Evolutionary conservation across 2,797 vertebrate species (phyloP), one percentile per base, ranked within the genome.

Genomic region (Hemibagrus guttatus): DNA sequence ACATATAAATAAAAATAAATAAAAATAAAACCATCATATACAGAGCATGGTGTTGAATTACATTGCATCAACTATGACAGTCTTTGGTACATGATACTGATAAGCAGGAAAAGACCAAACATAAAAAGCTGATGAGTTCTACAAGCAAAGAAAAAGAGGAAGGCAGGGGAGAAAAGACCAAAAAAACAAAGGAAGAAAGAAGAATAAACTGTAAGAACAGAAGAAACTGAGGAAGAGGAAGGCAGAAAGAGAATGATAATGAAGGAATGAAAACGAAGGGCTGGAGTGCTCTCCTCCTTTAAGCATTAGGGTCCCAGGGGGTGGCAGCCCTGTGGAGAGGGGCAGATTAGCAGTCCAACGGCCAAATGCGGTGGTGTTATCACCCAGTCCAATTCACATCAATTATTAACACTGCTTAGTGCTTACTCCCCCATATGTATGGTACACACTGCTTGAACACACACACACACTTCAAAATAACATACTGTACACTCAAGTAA

Each of bases 351-450:
- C 35, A 58, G 58, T 66, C 72, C 61, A 52, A 28, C 26, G 17
- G 64, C 58, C 54, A 86, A 74, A 54, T 21, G 71, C 64, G 52
- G 66, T 63, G 63, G 31, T 87, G 87, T 72, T 79, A 61, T 64
- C 64, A 81, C 76, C 54, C 75, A 69, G 75, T n/a, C 82, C 52
- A 76, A 84, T 68, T 68, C 69, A 85, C 71, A 88, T 88, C 72
- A 72, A 85, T 85, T 88, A 88, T 88, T 88, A 85, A 88, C 71
- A 83, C 35, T 59, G 39, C 72, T 88, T 83, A 88, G 64, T 54
- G 81, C 28, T 54, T 68, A 35, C 86, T 71, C 85, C 64, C 87
- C 87, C 69, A 88, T 85, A 86, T 84, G 78, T 88, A 86, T 46
- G 76, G 59, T 46, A 87, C 81, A 89, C 64, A 80, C n/a, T 28